A percentile compares a stretch with the other conserved stretches of the same genome.
Evolutionary conservation across 1,140 invertebrate species (phyloP).

Genomic region (Anoplophora glabripennis): DNA sequence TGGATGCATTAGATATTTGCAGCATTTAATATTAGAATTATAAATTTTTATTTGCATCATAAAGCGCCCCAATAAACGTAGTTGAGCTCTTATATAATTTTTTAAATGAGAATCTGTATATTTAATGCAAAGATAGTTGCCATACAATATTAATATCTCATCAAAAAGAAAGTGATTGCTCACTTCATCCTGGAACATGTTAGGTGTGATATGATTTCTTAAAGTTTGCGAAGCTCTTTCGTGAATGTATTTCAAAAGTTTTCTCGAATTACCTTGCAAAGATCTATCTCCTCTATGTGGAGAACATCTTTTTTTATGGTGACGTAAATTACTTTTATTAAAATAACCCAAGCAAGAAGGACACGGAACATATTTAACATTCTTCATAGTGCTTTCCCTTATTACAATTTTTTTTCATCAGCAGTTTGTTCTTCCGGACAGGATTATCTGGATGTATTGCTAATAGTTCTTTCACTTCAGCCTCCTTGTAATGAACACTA

Average conservation of each 20-base stretch:
- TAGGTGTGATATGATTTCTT: neutral
- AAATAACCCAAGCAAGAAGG: constrained; percentile 4
- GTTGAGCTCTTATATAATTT: constrained; percentile 1
- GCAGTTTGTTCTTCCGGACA: neutral
- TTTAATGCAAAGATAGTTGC: neutral
- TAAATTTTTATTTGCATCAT: constrained; percentile 2
- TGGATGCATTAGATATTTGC: constrained; percentile 5
- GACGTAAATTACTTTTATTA: constrained; percentile 5
- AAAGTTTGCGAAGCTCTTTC: neutral
- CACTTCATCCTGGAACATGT: neutral
- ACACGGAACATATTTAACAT: neutral
- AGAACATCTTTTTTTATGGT: neutral
- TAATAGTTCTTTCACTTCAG: neutral
- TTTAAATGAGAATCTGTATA: constrained; percentile 4
- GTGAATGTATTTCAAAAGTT: neutral
- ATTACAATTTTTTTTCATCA: constrained; percentile 1
- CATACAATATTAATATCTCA: constrained; percentile 4
- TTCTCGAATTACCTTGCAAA: neutral
- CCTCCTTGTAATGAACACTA: constrained; percentile 2
- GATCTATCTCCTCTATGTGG: constrained; percentile 1
- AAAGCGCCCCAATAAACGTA: constrained; percentile 1
- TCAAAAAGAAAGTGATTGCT: constrained; percentile 6
- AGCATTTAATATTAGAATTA: constrained; percentile 1
- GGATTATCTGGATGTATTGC: neutral
- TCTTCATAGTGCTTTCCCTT: neutral